Percentiles rank a stretch among this genome's conserved stretches.
These are phyloP conservation scores for Meandrina meandrites DNA, from an alignment of 92 coral and sea anemone species.

Conservation along the genomic window DNA sequence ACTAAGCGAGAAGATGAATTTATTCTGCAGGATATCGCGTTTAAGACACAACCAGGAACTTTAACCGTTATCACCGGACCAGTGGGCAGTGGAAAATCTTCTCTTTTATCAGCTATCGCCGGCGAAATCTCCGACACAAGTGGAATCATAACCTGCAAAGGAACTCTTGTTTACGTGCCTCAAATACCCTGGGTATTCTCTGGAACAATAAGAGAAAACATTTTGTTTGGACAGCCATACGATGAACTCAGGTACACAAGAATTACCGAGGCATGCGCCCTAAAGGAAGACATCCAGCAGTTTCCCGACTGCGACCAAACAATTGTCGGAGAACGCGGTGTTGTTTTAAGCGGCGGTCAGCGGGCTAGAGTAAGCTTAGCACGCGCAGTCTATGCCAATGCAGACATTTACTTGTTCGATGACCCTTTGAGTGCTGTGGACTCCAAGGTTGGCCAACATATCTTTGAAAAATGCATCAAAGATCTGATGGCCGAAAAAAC, in stretches of 20 bases:
- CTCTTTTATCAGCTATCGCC: slow-evolving; percentile 45
- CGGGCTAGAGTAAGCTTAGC: not conserved
- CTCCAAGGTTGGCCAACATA: too few species aligned
- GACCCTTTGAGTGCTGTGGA: too few species aligned
- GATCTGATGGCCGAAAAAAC: too few species aligned
- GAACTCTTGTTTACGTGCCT: slow-evolving; percentile 45
- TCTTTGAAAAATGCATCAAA: too few species aligned
- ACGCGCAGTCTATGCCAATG: not conserved
- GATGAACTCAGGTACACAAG: slow-evolving; percentile 50
- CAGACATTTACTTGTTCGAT: not conserved
- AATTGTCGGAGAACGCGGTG: slow-evolving; percentile 3
- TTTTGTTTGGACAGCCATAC: slow-evolving; percentile 18
- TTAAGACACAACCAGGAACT: not conserved
- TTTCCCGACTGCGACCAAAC: not conserved
- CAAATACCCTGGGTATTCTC: slow-evolving; percentile 58
- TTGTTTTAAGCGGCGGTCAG: not conserved
- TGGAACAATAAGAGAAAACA: slow-evolving; percentile 56
- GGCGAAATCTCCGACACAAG: slow-evolving; percentile 23
- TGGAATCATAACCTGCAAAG: slow-evolving; percentile 20
- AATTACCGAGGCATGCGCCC: slow-evolving; percentile 59
- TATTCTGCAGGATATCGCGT: not conserved
- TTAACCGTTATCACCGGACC: slow-evolving; percentile 48
- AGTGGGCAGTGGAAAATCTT: slow-evolving; percentile 47
- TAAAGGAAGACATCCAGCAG: not conserved
- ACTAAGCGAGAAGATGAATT: not conserved